Percentiles rank a stretch among this genome's conserved stretches.
These are phyloP conservation scores for Spisula subtruncata DNA, from an alignment of 2,888 invertebrate genomes.

Conservation along the genomic window DNA sequence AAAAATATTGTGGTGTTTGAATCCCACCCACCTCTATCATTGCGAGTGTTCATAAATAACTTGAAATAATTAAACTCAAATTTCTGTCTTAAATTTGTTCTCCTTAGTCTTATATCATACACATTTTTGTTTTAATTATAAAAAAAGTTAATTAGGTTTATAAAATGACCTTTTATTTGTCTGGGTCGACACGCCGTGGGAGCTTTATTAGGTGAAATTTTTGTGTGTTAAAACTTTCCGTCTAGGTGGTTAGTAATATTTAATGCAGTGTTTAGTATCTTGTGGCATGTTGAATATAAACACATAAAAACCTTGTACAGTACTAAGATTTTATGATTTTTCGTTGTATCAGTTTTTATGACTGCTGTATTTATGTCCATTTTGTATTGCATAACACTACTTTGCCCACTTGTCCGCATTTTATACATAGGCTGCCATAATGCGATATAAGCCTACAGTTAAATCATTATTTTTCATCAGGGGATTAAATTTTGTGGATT, in stretches of 20 bases:
- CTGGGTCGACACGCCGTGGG: neutral
- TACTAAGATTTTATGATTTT: neutral
- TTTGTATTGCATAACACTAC: conserved; percentile 27
- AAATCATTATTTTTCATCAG: too few relatives aligned
- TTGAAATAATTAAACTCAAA: too few relatives aligned
- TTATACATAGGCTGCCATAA: neutral
- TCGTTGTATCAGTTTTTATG: neutral
- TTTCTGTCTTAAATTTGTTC: too few relatives aligned
- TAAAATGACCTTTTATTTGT: neutral
- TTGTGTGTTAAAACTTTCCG: neutral
- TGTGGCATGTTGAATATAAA: neutral
- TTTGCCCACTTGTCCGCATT: neutral
- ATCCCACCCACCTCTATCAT: too few relatives aligned
- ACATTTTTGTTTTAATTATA: too few relatives aligned
- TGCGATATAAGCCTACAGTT: conserved; percentile 31
- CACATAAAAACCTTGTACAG: neutral
- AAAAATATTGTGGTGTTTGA: too few relatives aligned
- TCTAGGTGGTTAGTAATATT: neutral
- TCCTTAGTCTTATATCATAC: too few relatives aligned
- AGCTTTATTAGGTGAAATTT: neutral
- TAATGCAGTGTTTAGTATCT: neutral
- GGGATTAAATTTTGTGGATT: too few relatives aligned
- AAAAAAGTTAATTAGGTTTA: neutral
- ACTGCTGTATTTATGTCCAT: neutral
- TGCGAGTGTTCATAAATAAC: too few relatives aligned